Evolutionary conservation across 2,888 invertebrate species (phyloP).

Genomic region (Drosophila emarginata): DNA sequence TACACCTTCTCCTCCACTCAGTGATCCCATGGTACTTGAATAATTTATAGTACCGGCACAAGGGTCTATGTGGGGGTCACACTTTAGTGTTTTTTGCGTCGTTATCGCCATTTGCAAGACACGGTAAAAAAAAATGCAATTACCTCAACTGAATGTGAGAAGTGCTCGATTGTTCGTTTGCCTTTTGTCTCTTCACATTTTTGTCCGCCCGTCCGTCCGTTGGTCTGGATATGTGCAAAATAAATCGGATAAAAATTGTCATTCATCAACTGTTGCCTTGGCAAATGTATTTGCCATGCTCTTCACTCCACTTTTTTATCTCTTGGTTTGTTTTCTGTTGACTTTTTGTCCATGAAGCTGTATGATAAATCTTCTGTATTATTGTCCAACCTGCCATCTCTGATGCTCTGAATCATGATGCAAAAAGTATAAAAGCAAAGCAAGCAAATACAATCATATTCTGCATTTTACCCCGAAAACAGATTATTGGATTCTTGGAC

Average conservation of each 20-base stretch:
- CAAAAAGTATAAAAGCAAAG: neutral
- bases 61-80: constrained; percentile 1
- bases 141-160: constrained; percentile 27
- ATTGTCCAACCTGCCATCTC: constrained; percentile 40
- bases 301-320: constrained; percentile 3
- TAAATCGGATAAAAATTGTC: constrained; percentile 72
- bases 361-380: constrained; percentile 52
- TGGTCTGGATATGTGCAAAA: constrained; percentile 11
- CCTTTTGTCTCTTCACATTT: constrained; percentile 3
- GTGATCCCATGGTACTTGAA: constrained; percentile 19
- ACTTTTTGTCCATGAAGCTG: constrained; percentile 23
- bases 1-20: neutral
- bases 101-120: constrained; percentile 34
- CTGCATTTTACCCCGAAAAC: neutral
- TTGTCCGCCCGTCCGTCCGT: constrained; percentile 11
- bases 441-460: constrained; percentile 19
- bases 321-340: neutral
- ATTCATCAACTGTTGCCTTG: constrained; percentile 64
- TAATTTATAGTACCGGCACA: constrained; percentile 32
- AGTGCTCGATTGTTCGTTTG: constrained; percentile 18
- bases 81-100: neutral
- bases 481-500: neutral
- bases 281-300: constrained; percentile 13
- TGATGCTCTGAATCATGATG: constrained; percentile 41
- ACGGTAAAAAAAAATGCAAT: constrained; percentile 50